A percentile compares a stretch with the other conserved stretches of the same genome.
These are phyloP conservation scores for Stomatorhinus walkeri DNA, from an alignment of 2,797 vertebrate genomes.

Conservation along the genomic window DNA sequence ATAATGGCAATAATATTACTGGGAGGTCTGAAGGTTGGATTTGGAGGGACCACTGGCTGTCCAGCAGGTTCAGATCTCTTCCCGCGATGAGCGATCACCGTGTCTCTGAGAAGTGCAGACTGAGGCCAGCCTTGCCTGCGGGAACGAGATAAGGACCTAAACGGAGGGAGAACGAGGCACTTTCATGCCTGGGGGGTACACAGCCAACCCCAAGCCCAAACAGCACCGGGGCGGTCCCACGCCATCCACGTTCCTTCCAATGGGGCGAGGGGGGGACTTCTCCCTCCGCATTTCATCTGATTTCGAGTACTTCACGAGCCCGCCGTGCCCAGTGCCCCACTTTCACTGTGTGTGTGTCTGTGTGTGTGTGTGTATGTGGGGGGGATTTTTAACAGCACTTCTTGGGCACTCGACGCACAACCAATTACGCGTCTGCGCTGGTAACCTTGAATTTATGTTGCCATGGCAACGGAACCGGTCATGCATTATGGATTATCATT, in stretches of 20 bases:
- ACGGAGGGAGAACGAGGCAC: constrained; percentile 46
- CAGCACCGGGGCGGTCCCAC: constrained; percentile 17
- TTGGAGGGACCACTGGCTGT: constrained; percentile 48
- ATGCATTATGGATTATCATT: constrained; percentile 99
- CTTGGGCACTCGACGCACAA: constrained; percentile 89
- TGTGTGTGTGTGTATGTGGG: constrained; percentile 64
- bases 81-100: constrained; percentile 65
- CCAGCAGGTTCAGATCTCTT: constrained; percentile 64
- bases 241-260: neutral
- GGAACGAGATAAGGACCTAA: constrained; percentile 59
- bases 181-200: constrained; percentile 38
- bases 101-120: constrained; percentile 47
- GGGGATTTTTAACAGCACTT: constrained; percentile 99
- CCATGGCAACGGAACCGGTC: constrained; percentile 97
- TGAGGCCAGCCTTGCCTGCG: constrained; percentile 42
- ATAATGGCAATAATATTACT: neutral
- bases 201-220: constrained; percentile 28
- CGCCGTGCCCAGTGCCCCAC: constrained; percentile 95
- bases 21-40: constrained; percentile 39
- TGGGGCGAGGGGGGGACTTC: constrained; percentile 53
- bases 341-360: constrained; percentile 77
- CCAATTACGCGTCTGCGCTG: constrained; percentile 99
- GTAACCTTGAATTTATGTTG: constrained; percentile 99
- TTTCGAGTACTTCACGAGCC: constrained; percentile 89
- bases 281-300: constrained; percentile 76